Conservation (phyloP, 2,888 invertebrate genomes). For the Hipparchia semele region DNA sequence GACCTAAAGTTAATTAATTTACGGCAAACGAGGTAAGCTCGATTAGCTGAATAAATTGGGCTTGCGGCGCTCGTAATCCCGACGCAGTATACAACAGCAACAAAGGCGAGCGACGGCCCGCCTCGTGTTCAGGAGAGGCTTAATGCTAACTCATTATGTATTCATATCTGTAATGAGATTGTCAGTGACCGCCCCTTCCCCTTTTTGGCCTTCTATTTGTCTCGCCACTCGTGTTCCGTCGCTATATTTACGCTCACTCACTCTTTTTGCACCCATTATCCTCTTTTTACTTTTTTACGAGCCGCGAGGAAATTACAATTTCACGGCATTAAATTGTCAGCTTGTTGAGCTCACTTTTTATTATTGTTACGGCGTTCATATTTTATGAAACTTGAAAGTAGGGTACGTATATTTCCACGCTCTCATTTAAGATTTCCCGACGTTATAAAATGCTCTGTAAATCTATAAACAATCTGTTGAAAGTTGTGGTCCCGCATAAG, state of each 20-base stretch:
- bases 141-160: slow-evolving; percentile 80
- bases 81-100: slow-evolving; percentile 71
- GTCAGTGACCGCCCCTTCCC: slow-evolving; percentile 64
- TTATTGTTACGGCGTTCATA: slow-evolving; percentile 24
- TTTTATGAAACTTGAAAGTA: slow-evolving; percentile 17
- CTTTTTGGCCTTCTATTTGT: slow-evolving; percentile 52
- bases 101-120: slow-evolving; percentile 64
- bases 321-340: slow-evolving; percentile 62
- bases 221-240: slow-evolving; percentile 55
- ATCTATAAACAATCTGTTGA: slow-evolving; percentile 34
- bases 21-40: slow-evolving; percentile 70
- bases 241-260: slow-evolving; percentile 66
- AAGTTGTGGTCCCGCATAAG: slow-evolving; percentile 25
- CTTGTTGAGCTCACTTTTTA: slow-evolving; percentile 29
- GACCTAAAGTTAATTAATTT: slow-evolving; percentile 56
- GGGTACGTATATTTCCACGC: not conserved
- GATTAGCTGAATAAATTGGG: slow-evolving; percentile 79
- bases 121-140: slow-evolving; percentile 65
- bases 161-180: slow-evolving; percentile 81
- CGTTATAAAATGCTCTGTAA: slow-evolving; percentile 15
- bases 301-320: slow-evolving; percentile 47
- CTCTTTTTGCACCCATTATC: slow-evolving; percentile 65
- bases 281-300: slow-evolving; percentile 56
- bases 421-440: slow-evolving; percentile 13
- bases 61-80: slow-evolving; percentile 62